phyloP scores from a whole-genome alignment of 1,140 invertebrate species.

The Druon quercuslanigerum region DNA sequence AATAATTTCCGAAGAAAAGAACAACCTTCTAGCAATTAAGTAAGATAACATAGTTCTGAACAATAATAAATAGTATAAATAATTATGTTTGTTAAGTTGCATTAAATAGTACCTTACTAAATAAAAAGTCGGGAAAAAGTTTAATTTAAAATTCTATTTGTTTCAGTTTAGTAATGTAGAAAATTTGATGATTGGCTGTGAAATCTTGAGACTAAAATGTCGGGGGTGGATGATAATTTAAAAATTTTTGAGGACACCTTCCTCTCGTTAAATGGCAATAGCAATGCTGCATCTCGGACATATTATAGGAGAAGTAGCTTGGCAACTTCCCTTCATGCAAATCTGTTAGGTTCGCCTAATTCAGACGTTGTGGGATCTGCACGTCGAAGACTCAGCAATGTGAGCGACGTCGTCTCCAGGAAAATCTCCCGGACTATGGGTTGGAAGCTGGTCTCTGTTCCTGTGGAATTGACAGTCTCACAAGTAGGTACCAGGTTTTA shows the following conservation, averaged over 20 bases:
- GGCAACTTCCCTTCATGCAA: constrained; percentile 60
- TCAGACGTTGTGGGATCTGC: constrained; percentile 66
- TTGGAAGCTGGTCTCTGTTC: constrained; percentile 77
- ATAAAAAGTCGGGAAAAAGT: too few species aligned
- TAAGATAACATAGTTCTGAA: too few species aligned
- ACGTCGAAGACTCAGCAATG: constrained; percentile 81
- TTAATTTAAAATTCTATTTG: too few species aligned
- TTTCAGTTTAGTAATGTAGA: too few species aligned
- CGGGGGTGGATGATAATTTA: background rate
- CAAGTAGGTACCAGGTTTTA: constrained; percentile 56
- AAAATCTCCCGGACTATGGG: constrained; percentile 84
- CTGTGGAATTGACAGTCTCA: constrained; percentile 77
- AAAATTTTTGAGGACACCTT: constrained; percentile 23
- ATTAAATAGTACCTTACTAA: too few species aligned
- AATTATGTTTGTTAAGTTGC: too few species aligned
- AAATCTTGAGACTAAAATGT: background rate
- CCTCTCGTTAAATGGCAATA: background rate
- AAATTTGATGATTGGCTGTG: background rate
- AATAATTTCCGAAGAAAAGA: too few species aligned
- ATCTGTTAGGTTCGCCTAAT: constrained; percentile 51
- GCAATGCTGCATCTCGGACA: background rate
- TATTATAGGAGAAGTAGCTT: constrained; percentile 61
- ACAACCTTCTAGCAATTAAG: too few species aligned
- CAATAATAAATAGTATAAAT: too few species aligned
- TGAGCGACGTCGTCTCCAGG: constrained; percentile 81